Conservation (phyloP, 2,888 invertebrate genomes). For the Sarcophaga carnaria region DNA sequence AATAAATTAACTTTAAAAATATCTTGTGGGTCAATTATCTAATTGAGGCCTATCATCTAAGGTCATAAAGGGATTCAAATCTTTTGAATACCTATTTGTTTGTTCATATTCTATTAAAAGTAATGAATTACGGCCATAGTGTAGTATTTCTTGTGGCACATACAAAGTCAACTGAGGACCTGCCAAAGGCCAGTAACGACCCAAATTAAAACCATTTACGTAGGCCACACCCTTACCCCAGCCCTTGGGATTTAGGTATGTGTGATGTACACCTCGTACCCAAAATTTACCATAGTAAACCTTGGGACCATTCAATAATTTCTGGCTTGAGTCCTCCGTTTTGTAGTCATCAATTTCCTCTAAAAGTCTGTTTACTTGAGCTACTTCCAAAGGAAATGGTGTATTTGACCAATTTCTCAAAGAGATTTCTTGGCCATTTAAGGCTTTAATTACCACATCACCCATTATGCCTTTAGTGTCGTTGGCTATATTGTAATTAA, state of each 20-base stretch:
- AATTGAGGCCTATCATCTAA: slow-evolving; percentile 79
- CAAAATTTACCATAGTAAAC: slow-evolving; percentile 82
- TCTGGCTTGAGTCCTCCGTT: slow-evolving; percentile 6
- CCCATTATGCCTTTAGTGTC: slow-evolving; percentile 85
- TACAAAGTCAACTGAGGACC: slow-evolving; percentile 93
- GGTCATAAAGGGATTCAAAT: slow-evolving; percentile 75
- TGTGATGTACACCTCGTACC: slow-evolving; percentile 85
- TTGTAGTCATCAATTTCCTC: slow-evolving; percentile 38
- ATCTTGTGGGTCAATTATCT: slow-evolving; percentile 70
- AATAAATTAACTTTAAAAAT: too few species aligned
- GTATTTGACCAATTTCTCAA: slow-evolving; percentile 85
- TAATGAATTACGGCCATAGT: slow-evolving; percentile 83
- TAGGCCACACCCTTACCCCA: slow-evolving; percentile 94
- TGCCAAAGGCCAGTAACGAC: slow-evolving; percentile 90
- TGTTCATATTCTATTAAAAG: slow-evolving; percentile 84
- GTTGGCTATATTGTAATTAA: slow-evolving; percentile 86
- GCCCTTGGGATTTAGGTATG: slow-evolving; percentile 88
- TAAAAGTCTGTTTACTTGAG: slow-evolving; percentile 72
- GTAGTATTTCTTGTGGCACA: slow-evolving; percentile 89
- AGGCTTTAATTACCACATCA: slow-evolving; percentile 82
- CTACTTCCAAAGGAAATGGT: slow-evolving; percentile 82
- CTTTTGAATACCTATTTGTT: slow-evolving; percentile 72
- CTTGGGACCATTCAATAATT: slow-evolving; percentile 82
- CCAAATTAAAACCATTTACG: slow-evolving; percentile 92
- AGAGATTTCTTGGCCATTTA: slow-evolving; percentile 73